Conservation (phyloP, 2,888 invertebrate species). For the Eumacrocentrus americanus region DNA sequence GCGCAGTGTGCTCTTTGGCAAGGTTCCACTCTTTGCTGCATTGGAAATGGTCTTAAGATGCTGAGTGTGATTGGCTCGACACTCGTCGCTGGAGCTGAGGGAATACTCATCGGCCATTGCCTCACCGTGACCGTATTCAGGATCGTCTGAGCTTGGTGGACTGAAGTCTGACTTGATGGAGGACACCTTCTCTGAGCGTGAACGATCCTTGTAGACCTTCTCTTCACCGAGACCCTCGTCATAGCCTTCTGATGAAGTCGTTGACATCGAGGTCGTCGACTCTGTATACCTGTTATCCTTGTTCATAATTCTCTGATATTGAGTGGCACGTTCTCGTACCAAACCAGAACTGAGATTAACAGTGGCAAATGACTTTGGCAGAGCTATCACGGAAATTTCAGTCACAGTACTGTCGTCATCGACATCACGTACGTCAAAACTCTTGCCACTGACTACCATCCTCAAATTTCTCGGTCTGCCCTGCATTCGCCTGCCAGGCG, state of each 20-base stretch:
- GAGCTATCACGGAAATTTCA: constrained; percentile 69
- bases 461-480: constrained; percentile 73
- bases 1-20: constrained; percentile 55
- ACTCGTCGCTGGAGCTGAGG: constrained; percentile 64
- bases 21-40: constrained; percentile 44
- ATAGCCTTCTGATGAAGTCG: constrained; percentile 59
- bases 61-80: constrained; percentile 41
- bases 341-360: constrained; percentile 59
- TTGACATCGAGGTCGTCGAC: constrained; percentile 58
- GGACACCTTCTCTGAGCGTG: constrained; percentile 65
- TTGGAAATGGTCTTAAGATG: constrained; percentile 48
- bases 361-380: constrained; percentile 64
- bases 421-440: constrained; percentile 77
- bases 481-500: constrained; percentile 43
- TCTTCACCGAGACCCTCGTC: constrained; percentile 70
- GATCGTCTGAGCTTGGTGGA: constrained; percentile 64
- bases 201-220: constrained; percentile 74
- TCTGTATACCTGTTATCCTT: constrained; percentile 56
- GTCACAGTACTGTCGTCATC: constrained; percentile 71
- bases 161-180: constrained; percentile 58
- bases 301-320: constrained; percentile 62
- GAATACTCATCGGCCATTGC: constrained; percentile 68
- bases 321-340: constrained; percentile 63
- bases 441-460: constrained; percentile 76
- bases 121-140: constrained; percentile 68